Conservation (phyloP, 2,888 invertebrate genomes). For the Tromatobia lineatoria region DNA sequence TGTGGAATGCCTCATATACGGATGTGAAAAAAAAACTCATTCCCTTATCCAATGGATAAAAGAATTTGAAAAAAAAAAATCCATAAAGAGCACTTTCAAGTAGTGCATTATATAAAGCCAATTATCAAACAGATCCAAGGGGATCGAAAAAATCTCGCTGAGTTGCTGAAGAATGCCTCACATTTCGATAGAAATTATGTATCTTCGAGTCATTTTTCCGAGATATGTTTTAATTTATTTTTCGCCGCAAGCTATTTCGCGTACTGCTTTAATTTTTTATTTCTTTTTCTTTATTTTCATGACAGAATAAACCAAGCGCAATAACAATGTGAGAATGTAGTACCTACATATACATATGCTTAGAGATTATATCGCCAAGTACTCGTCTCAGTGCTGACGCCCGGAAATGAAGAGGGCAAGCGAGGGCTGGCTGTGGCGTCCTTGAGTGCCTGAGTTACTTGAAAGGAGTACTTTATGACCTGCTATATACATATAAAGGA, state of each 20-base stretch:
- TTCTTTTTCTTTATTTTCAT: neutral
- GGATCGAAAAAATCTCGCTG: too few relatives aligned
- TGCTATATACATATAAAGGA: constrained; percentile 5
- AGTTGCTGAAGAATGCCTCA: too few relatives aligned
- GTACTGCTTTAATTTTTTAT: neutral
- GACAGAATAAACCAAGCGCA: neutral
- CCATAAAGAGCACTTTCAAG: too few relatives aligned
- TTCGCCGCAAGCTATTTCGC: neutral
- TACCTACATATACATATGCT: constrained; percentile 30
- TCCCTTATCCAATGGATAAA: too few relatives aligned
- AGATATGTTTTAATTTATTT: neutral
- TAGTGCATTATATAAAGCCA: too few relatives aligned
- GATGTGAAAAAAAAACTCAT: too few relatives aligned
- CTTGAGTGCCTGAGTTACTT: constrained; percentile 55
- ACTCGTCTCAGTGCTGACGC: constrained; percentile 67
- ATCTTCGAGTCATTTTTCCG: neutral
- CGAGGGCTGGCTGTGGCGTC: constrained; percentile 53
- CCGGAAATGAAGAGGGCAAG: constrained; percentile 69
- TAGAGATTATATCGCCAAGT: constrained; percentile 64
- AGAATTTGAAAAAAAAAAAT: too few relatives aligned
- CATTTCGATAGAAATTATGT: too few relatives aligned
- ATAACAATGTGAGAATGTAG: neutral
- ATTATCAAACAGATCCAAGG: too few relatives aligned
- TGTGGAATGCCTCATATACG: too few relatives aligned
- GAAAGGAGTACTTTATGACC: constrained; percentile 24